Conservation (phyloP, 2,797 vertebrate genomes). For the Mus caroli region DNA sequence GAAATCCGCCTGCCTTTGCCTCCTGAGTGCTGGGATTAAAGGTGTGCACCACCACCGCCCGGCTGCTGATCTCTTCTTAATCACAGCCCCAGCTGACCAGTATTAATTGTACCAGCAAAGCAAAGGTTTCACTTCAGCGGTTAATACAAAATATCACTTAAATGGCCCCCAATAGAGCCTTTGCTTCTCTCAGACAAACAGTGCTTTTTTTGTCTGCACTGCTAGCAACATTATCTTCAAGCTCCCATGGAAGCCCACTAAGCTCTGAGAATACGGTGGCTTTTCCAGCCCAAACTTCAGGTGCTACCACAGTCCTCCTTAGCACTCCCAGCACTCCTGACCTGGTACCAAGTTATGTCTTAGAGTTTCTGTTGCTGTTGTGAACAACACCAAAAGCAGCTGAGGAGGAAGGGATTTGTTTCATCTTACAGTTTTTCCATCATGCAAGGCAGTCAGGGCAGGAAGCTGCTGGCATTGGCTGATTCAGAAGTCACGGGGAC, state of each 20-base stretch:
- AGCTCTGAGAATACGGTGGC: not conserved
- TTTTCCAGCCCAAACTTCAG: not conserved
- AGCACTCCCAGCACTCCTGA: not conserved
- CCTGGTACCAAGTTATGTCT: not conserved
- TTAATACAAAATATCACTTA: not conserved
- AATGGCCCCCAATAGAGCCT: not conserved
- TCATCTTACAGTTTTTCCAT: not conserved
- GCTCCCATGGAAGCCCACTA: not conserved
- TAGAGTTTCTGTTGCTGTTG: not conserved
- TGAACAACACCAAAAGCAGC: not conserved
- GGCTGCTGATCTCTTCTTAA: not conserved
- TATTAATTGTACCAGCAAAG: not conserved
- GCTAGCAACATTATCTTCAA: not conserved
- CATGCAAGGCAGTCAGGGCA: too few relatives aligned
- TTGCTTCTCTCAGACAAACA: not conserved
- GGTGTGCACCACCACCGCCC: too few relatives aligned
- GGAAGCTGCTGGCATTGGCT: not conserved
- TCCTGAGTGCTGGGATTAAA: too few relatives aligned
- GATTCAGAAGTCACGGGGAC: too few relatives aligned
- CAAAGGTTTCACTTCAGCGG: not conserved
- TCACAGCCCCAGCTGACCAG: not conserved
- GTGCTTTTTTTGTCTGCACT: not conserved
- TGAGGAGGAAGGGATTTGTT: not conserved
- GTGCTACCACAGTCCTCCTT: not conserved
- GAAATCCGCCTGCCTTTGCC: too few relatives aligned